Evolutionary conservation across 2,888 invertebrate species (phyloP), one percentile per base, ranked within the genome.

Genomic region (Torymus tubicola): DNA sequence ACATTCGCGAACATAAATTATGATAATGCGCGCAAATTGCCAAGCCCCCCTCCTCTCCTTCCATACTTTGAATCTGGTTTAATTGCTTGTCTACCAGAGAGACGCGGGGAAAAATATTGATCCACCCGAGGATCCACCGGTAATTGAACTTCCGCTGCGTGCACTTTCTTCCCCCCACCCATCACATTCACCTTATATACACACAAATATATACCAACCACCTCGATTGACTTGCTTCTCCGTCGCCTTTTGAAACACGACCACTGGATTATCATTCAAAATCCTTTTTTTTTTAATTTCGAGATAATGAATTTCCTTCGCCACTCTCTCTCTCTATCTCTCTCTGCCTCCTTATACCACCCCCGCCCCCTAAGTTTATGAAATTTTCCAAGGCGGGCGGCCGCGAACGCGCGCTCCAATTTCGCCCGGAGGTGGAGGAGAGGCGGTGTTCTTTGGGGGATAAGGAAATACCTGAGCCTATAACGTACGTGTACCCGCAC

Each of bases 381-480:
- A 76, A 76, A 55, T 53, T 68, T 76, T 75, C 31, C 42, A 14
- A 42, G 18, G 60, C 42, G 10, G 10, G 65, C 31, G 18, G 18
- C 18, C 14, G 31, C 16, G 52, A 42, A 42, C 42, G 42, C 31
- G 31, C 76, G 31, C 68, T n/a, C 60, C 50, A 77, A 70, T 70
- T 77, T 70, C 64, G 31, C 58, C 18, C 31, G 11, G 63, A 12
- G 31, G 60, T 21, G 21, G 21, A 21, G 21, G 1, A 21, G 21
- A 21, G n/a, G 18, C 11, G 61, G 3, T 42, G 42, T 65, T 71
- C 61, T 63, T 77, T 63, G 21, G 70, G 21, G 70, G 70, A 65
- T 78, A 78, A 78, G 65, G 60, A 78, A 71, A 78, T 71, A 60
- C 65, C 78, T 71, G 64, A 58, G 78, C 65, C 78, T 78, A 71